Evolutionary conservation across 1,140 invertebrate genomes (phyloP).

Genomic region (Harlomillsia oculata): DNA sequence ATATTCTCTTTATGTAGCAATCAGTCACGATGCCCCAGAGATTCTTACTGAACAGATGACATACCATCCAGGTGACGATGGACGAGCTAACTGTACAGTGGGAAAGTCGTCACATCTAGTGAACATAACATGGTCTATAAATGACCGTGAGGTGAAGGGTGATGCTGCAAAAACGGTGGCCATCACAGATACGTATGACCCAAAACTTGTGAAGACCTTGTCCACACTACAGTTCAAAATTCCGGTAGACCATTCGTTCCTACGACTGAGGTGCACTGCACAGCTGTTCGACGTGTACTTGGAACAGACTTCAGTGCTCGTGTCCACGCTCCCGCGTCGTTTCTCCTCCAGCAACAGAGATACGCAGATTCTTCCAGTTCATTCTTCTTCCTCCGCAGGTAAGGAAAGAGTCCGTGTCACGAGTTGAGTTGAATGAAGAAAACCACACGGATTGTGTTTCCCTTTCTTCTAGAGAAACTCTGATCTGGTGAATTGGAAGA

Average conservation of each 20-base stretch:
- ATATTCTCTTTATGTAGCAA: slow-evolving; percentile 14
- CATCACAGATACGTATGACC: background rate
- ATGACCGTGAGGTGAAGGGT: slow-evolving; percentile 29
- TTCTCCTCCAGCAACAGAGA: slow-evolving; percentile 11
- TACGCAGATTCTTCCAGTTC: too few relatives aligned
- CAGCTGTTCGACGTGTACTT: slow-evolving; percentile 23
- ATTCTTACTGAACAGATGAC: slow-evolving; percentile 23
- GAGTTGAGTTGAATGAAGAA: too few relatives aligned
- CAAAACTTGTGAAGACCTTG: slow-evolving; percentile 5
- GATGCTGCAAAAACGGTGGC: background rate
- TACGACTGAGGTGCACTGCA: slow-evolving; percentile 23
- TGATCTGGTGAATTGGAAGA: too few relatives aligned
- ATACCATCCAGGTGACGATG: slow-evolving; percentile 33
- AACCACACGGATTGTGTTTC: too few relatives aligned
- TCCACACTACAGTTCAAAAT: slow-evolving; percentile 9
- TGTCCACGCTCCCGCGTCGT: slow-evolving; percentile 12
- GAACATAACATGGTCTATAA: slow-evolving; percentile 35
- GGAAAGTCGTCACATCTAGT: slow-evolving; percentile 25
- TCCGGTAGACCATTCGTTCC: background rate
- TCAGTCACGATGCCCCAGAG: slow-evolving; percentile 28
- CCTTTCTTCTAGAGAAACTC: too few relatives aligned
- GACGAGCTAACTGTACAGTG: slow-evolving; percentile 30
- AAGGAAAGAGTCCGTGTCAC: too few relatives aligned
- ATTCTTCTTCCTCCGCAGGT: too few relatives aligned
- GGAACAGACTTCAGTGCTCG: slow-evolving; percentile 7